Conservation (phyloP, 2,888 invertebrate species). For the Diaperis boleti region DNA sequence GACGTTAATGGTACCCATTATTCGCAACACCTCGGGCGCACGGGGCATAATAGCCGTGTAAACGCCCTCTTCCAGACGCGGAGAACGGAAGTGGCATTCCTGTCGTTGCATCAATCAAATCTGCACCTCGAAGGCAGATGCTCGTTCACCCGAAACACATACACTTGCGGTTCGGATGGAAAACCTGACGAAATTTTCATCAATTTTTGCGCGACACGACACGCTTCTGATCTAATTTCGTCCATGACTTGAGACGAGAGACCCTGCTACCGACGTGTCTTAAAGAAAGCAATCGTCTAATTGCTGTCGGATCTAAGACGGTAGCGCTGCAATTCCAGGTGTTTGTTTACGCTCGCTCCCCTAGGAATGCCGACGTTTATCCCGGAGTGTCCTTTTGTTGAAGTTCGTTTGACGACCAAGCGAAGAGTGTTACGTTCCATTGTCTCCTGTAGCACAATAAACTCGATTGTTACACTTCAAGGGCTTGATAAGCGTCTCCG, state of each 20-base stretch:
- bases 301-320: neutral
- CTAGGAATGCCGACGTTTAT: constrained; percentile 9
- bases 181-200: too few relatives aligned
- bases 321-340: neutral
- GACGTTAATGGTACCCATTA: too few relatives aligned
- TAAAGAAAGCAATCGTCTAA: neutral
- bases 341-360: constrained; percentile 1
- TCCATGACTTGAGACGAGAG: too few relatives aligned
- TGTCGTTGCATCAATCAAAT: constrained; percentile 25
- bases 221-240: too few relatives aligned
- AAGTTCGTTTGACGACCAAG: constrained; percentile 14
- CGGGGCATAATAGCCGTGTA: too few relatives aligned
- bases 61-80: too few relatives aligned
- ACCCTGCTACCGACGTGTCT: too few relatives aligned
- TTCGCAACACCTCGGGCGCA: too few relatives aligned
- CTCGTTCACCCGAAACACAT: too few relatives aligned
- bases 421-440: constrained; percentile 14
- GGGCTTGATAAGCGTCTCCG: constrained; percentile 22
- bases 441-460: constrained; percentile 23
- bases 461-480: constrained; percentile 24
- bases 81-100: too few relatives aligned
- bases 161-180: too few relatives aligned
- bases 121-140: constrained; percentile 10
- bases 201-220: too few relatives aligned
- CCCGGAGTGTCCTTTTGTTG: constrained; percentile 2